Base-by-base conservation (phyloP, 1,140 invertebrate species). In the Drosophila sechellia region DNA sequence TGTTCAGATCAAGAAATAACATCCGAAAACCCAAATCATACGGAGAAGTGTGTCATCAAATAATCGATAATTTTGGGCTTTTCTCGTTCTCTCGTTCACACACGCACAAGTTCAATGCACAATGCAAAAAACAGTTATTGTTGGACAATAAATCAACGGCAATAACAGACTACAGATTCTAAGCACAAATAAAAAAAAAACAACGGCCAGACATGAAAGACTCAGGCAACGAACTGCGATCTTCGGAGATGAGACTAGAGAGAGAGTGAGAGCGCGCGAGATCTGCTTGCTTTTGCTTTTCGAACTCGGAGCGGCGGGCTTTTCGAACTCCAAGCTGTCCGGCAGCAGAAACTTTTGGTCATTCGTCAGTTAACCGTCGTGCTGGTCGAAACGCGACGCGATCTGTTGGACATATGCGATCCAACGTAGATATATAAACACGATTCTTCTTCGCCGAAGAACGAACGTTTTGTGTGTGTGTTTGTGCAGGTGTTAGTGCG, bases 61-160 rank as follows among this genome's bases (percentile, higher is more conserved):
- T 11, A 68, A 53, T 50, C 45, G 59, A 22, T 48, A 35, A 70
- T 49, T 61, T 46, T 25, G 37, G 39, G 12, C 37, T 31, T 31
- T 31, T 31, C 31, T 31, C 6, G 34, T 31, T 31, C 25, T 35
- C 20, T 35, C 10, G 50, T 35, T 61, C 34, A 22, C n/a, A 13
- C n/a, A 13, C 22, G 13, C 22, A 37, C 60, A 58, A 64, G 59
- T 59, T 79, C 42, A 77, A 68, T 58, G 55, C 64, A 87, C 81
- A 86, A 83, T 79, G 75, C 65, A 87, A 78, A 83, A 83, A 76
- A 87, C 83, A 89, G 83, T 87, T 87, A 87, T 79, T 66, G 58
- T 65, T 69, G 49, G 70, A 87, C 79, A 83, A 87, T 87, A 89
- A 89, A 83, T 87, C 83, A 89, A 79, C 66, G 68, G 64, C 46